phyloP scores from a whole-genome alignment of 2,888 invertebrate species.

The Chaitophorus viminalis region DNA sequence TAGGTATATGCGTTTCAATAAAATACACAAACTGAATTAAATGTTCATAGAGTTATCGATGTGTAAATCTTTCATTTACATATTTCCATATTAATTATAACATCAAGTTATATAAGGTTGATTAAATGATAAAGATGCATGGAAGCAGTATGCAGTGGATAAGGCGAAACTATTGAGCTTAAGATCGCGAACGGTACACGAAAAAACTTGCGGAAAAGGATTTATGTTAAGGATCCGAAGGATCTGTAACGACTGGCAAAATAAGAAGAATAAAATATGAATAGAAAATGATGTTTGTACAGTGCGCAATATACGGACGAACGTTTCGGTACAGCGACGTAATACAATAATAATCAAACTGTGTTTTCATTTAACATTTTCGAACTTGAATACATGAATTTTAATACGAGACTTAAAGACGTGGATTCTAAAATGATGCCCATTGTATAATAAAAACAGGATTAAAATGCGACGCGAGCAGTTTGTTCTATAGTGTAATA shows the following conservation, averaged over 20 bases:
- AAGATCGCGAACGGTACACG: neutral
- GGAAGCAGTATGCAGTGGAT: neutral
- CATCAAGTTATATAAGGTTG: neutral
- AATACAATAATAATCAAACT: neutral
- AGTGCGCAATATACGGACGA: neutral
- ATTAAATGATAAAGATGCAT: neutral
- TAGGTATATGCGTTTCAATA: too few species aligned
- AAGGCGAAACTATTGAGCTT: neutral
- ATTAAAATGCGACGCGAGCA: neutral
- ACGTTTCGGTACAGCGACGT: neutral
- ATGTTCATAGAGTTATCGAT: too few species aligned
- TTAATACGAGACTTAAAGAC: neutral
- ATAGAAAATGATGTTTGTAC: constrained; percentile 11
- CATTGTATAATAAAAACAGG: neutral
- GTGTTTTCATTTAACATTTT: constrained; percentile 9
- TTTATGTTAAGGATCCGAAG: neutral
- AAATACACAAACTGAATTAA: too few species aligned
- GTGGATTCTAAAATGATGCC: neutral
- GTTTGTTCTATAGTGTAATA: neutral
- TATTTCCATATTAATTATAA: too few species aligned
- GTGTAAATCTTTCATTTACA: too few species aligned
- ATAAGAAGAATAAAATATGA: neutral
- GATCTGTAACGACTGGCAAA: neutral
- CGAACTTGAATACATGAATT: constrained; percentile 20
- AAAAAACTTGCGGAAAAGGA: neutral